Evolutionary conservation across 2,113 vertebrate species (phyloP), one percentile per base, ranked within the genome.

Genomic region (Misgurnus mizolepis): DNA sequence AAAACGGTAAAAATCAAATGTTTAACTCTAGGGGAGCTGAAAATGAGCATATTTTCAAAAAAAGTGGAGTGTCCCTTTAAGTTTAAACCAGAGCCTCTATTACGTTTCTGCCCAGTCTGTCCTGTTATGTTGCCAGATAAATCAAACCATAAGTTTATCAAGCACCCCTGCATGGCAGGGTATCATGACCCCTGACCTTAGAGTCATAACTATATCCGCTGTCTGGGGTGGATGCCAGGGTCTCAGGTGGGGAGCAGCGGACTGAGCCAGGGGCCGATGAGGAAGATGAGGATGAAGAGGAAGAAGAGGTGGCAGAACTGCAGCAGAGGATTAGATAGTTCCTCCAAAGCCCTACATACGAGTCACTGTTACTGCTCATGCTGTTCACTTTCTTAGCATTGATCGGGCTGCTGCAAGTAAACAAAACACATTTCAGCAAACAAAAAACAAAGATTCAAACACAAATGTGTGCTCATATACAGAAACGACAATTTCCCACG

Each of bases 271-370:
- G 90, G 82, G 89, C 87, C 58, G 95, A 95, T 72, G 94, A 87
- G 85, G 95, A 93, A 43, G 96, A 96, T 39, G 94, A 95, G 66
- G 95, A 81, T 9, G 93, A 93, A 12, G 90, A 90, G 0, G 90
- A 83, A 0, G 92, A 55, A 50, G 95, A 94, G 6, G 94, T 92
- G 4, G 96, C 96, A 7, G 96, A 95, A 82, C 97, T 98, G 93
- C 98, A 99, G 94, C 98, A 99, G 53, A 99, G 95, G 67, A 99
- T 96, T 88, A 99, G 91, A 85, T 99, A 99, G 92, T 99, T 99
- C 86, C 98, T 96, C 98, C 98, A 99, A 67, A 99, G 95, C 5
- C 96, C 96, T 4, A 98, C 82, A 80, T 98, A 99, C 0, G 98
- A 99, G 91, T 99, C 98, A 11, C 87, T 92, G 53, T 94, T 95